Evolutionary conservation across 2,113 vertebrate genomes (phyloP), one percentile per base, ranked within the genome.

Genomic region (Seriola rivoliana): DNA sequence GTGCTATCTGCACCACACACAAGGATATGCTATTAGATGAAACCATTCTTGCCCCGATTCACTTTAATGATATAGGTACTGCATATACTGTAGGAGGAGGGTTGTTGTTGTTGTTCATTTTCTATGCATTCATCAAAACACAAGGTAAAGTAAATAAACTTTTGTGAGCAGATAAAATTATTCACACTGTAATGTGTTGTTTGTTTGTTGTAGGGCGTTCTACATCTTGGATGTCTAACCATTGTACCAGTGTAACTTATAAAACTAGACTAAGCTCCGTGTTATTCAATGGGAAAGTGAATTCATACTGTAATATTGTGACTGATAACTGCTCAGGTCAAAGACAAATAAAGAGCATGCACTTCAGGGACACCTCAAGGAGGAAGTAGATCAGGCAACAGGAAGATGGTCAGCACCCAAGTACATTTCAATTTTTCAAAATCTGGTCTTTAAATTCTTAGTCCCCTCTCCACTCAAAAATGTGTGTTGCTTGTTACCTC

Each of bases 131-230:
- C 12, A 17, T 75, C 21, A 59, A 70, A 79, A 62, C 71, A 67
- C 23, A 76, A 70, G 46, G 23, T 48, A 65, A 78, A 82, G 64
- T 63, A 68, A 89, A 87, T 48, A 9, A 34, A n/a, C 36, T 57
- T 82, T 72, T 66, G 69, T 73, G 52, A 58, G 62, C 59, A 63
- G 63, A 74, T 42, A 44, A 66, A 66, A 52, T 55, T 34, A 60
- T 48, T 85, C 63, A 67, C 36, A 40, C 21, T 29, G 78, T 25
- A 4, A 55, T 19, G 64, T 55, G 42, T 58, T 63, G 55, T 68
- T 57, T 86, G 59, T 75, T 60, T 44, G 9, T 55, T 3, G 1
- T 38, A 19, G 29, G 29, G 10, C 11, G 73, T 84, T 71, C 13
- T 34, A 38, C 34, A 32, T 63, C 40, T 13, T 60, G n/a, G 77